Evolutionary conservation across 2,888 invertebrate species (phyloP), one percentile per base, ranked within the genome.

Genomic region (Perdita meconis): DNA sequence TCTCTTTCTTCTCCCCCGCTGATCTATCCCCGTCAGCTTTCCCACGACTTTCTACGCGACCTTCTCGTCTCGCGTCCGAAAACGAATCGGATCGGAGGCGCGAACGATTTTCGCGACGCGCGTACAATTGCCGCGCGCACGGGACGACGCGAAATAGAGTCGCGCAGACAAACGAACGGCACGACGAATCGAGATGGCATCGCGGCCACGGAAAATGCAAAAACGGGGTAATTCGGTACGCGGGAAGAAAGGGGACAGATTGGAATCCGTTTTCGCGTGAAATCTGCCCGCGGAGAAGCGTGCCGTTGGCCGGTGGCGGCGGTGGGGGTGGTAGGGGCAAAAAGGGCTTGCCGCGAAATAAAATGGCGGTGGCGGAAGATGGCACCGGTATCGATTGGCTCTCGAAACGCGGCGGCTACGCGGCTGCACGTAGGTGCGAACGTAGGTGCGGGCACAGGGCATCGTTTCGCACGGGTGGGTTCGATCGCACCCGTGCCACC

Each of bases 331-430:
- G n/a, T n/a, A n/a, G n/a, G n/a, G n/a, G n/a, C n/a, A 83, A 83
- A 86, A 87, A 86, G 85, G 82, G 84, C 86, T 69, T 53, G 78
- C 76, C 79, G 82, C 78, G 82, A 82, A 88, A 89, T 90, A 89
- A 90, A 90, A 90, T 90, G 90, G 90, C 89, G 88, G 88, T 83
- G 68, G 70, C 78, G 84, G 78, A 69, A 86, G 81, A 87, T 84
- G 86, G 79, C 78, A 85, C 83, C 87, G 83, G 87, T 90, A 90
- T 90, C 89, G 90, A 90, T 90, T 90, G 85, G 84, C 77, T 83
- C 75, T 73, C 67, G 79, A 86, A 84, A 78, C 72, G 71, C 80
- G 65, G n/a, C 55, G 55, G 40, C 22, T 30, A 30, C 40, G 44
- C 72, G 78, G 57, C 55, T 76, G 69, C 53, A 69, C 53, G 44